Conservation (phyloP, 2,113 vertebrate species). For the Ancistrus triradiatus region DNA sequence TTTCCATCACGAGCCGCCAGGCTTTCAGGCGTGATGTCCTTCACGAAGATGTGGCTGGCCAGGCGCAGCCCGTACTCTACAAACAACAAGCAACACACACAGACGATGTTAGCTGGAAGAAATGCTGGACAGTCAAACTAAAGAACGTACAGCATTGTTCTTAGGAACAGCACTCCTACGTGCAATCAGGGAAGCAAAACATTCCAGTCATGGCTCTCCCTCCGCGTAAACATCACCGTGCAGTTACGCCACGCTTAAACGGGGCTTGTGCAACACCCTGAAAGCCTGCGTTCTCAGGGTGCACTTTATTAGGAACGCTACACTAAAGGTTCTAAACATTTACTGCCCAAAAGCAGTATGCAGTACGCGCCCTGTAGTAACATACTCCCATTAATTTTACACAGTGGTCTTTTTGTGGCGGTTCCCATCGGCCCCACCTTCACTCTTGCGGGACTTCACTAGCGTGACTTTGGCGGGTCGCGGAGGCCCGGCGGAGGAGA, state of each 20-base stretch:
- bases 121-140: not conserved
- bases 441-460: constrained; percentile 93
- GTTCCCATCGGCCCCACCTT: too few relatives aligned
- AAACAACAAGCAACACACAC: constrained; percentile 43
- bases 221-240: not conserved
- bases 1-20: constrained; percentile 96
- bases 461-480: constrained; percentile 93
- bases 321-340: too few relatives aligned
- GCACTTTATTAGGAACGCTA: too few relatives aligned
- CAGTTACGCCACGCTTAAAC: too few relatives aligned
- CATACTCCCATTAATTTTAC: too few relatives aligned
- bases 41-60: constrained; percentile 98
- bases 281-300: too few relatives aligned
- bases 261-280: too few relatives aligned
- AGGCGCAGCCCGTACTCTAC: constrained; percentile 92
- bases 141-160: not conserved
- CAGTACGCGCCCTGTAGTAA: too few relatives aligned
- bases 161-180: not conserved
- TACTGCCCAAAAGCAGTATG: too few relatives aligned
- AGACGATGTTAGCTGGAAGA: too few relatives aligned
- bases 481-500: constrained; percentile 78
- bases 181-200: not conserved
- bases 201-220: constrained; percentile 21
- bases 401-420: too few relatives aligned
- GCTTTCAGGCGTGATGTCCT: constrained; percentile 97